Conservation (phyloP, 2,797 vertebrate species). For the Gorsachius magnificus region DNA sequence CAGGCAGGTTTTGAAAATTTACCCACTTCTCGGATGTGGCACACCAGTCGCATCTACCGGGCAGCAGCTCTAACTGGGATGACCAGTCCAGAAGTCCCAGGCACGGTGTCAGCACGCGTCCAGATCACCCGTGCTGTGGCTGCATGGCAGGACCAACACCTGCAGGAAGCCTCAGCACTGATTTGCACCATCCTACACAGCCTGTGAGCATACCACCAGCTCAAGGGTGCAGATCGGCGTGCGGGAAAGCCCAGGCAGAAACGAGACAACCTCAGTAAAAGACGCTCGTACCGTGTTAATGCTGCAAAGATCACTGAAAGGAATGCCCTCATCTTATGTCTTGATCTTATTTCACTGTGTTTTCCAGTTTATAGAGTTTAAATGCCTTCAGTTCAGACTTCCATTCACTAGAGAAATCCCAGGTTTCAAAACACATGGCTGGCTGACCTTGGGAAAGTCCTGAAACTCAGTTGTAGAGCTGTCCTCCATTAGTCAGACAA, state of each 20-base stretch:
- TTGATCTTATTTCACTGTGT: background rate
- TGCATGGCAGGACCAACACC: background rate
- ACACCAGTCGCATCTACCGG: background rate
- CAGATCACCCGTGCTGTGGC: background rate
- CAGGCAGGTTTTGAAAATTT: background rate
- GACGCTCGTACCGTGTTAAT: background rate
- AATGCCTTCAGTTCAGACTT: background rate
- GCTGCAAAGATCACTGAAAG: background rate
- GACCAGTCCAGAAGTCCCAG: background rate
- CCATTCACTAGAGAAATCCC: background rate
- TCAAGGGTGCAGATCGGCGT: accelerated
- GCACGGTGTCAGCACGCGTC: background rate
- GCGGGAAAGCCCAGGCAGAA: constrained; percentile 20
- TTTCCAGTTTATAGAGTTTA: background rate
- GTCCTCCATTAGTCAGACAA: constrained; percentile 21
- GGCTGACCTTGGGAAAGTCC: constrained; percentile 27
- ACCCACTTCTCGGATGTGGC: background rate
- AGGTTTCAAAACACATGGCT: background rate
- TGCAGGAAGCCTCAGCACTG: background rate
- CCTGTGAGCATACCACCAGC: background rate
- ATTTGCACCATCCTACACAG: background rate
- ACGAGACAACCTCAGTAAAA: background rate
- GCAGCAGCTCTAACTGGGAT: background rate
- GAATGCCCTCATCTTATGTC: background rate
- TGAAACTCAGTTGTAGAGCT: constrained; percentile 17